Evolutionary conservation across 2,888 invertebrate species (phyloP), one percentile per base, ranked within the genome.

Genomic region (Tanytarsus gracilentus): DNA sequence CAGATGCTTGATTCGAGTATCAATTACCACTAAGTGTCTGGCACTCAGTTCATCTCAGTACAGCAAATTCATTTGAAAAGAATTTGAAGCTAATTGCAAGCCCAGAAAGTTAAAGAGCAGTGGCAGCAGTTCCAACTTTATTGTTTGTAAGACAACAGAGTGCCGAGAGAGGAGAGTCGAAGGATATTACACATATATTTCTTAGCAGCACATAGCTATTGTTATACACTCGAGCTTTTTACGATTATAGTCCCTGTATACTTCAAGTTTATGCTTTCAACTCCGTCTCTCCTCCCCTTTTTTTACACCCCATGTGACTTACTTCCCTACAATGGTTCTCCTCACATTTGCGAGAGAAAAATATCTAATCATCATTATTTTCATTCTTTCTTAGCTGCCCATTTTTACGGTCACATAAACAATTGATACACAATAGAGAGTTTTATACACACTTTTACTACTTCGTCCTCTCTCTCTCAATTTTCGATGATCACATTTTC

Each of bases 171-270:
- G n/a, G n/a, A n/a, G n/a, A n/a, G n/a, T n/a, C n/a, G n/a, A n/a
- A n/a, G n/a, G n/a, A n/a, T n/a, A n/a, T n/a, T n/a, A n/a, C n/a
- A n/a, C n/a, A n/a, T n/a, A n/a, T n/a, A n/a, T n/a, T n/a, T n/a
- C n/a, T n/a, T n/a, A n/a, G n/a, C n/a, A n/a, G 40, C 11, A 49
- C 21, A 23, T 49, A 49, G 16, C 16, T 21, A 30, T 7, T 16
- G 16, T 26, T n/a, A 23, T 18, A 27, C 21, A 52, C 14, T 16
- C 18, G 26, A 39, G 23, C 25, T 44, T 30, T 56, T 56, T 40
- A 40, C 40, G 40, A 27, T 27, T 56, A 56, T 33, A 53, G 36
- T 56, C 55, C 55, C 55, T 56, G 55, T 56, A 44, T 44, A 56
- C 55, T 39, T 40, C 40, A 56, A 14, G 39, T 40, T 56, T 56